Percentiles rank a stretch among this genome's conserved stretches.
phyloP scores from a whole-genome alignment of 2,888 invertebrate species.

The Tinea pellionella region DNA sequence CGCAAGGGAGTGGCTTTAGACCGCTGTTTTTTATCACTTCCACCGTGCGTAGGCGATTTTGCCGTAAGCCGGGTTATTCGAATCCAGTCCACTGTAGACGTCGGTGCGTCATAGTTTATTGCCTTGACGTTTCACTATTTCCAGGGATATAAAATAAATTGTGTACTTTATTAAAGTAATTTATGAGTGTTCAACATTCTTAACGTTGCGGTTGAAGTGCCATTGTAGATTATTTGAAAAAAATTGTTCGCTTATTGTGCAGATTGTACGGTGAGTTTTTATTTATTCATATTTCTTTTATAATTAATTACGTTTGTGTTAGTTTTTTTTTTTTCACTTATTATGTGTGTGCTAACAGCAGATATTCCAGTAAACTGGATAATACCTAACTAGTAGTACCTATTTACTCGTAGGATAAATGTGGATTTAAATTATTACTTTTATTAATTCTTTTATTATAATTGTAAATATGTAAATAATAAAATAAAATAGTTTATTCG shows the following conservation, averaged over 20 bases:
- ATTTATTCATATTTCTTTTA: not conserved
- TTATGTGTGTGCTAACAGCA: no score
- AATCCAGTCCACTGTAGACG: conserved; percentile 63
- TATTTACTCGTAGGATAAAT: no score
- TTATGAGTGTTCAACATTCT: conserved; percentile 39
- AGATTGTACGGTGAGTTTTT: not conserved
- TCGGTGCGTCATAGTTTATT: conserved; percentile 66
- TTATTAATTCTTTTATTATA: no score
- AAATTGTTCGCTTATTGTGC: conserved; percentile 26
- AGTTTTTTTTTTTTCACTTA: no score
- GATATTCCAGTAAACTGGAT: no score
- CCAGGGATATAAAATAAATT: conserved; percentile 52
- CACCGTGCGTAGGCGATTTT: conserved; percentile 53
- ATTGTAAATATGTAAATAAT: no score
- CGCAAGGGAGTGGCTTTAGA: conserved; percentile 53
- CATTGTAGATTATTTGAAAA: conserved; percentile 25
- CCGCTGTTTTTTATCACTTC: conserved; percentile 56
- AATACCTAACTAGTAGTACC: no score
- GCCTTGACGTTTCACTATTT: conserved; percentile 42
- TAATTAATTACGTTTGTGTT: not conserved
- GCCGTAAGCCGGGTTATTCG: conserved; percentile 50
- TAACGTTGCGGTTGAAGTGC: conserved; percentile 30
- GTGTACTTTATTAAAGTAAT: conserved; percentile 45
- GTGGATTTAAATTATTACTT: no score
- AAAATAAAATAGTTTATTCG: no score